These are phyloP conservation scores for Nyctalus aviator DNA, from an alignment of 2,797 vertebrate species.

Conservation along the genomic window DNA sequence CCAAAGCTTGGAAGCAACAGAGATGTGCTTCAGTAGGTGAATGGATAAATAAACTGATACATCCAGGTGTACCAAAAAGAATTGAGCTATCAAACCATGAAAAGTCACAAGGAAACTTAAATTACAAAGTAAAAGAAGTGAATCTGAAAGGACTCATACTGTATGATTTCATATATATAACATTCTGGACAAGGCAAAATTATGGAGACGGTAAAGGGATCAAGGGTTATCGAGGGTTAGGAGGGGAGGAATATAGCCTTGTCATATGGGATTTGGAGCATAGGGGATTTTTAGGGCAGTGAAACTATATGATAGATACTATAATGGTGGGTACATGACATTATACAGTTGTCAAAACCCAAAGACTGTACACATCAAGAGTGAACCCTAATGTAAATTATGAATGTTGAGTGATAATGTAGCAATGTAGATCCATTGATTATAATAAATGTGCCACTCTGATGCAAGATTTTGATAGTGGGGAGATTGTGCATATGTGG, in stretches of 20 bases:
- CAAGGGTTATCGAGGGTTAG: not conserved
- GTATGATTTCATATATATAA: not conserved
- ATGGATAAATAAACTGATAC: not conserved
- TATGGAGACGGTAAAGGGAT: not conserved
- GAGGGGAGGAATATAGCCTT: not conserved
- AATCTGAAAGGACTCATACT: not conserved
- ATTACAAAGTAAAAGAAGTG: not conserved
- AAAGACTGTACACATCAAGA: not conserved
- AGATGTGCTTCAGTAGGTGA: not conserved
- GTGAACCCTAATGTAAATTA: not conserved
- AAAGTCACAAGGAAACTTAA: not conserved
- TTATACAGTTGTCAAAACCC: not conserved
- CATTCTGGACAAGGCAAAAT: not conserved
- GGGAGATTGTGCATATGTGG: not conserved
- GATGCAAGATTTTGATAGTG: not conserved
- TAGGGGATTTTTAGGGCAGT: not conserved
- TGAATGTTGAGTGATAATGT: not conserved
- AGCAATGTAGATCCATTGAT: not conserved
- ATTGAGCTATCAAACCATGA: not conserved
- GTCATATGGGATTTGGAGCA: no score
- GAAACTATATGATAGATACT: not conserved
- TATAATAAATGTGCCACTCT: not conserved
- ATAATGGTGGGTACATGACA: not conserved
- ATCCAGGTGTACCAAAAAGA: not conserved
- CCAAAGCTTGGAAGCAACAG: not conserved